These are phyloP conservation scores for Speoplatyrhinus poulsoni DNA, from an alignment of 2,113 vertebrate species.

Conservation along the genomic window DNA sequence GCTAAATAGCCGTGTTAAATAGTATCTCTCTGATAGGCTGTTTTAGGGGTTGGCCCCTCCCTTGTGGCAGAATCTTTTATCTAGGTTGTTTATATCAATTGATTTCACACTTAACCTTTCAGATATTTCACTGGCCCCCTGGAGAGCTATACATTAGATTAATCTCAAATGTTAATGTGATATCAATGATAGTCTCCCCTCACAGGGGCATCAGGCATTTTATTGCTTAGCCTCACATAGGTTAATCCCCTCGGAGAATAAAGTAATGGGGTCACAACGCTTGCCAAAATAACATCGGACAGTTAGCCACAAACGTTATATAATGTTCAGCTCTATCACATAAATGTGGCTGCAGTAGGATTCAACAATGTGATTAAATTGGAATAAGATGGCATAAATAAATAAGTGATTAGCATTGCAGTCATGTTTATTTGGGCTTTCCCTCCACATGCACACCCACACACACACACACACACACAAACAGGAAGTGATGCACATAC, in stretches of 20 bases:
- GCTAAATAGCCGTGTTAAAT: conserved; percentile 60
- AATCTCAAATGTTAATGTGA: conserved; percentile 71
- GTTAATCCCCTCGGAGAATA: conserved; percentile 38
- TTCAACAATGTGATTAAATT: conserved; percentile 31
- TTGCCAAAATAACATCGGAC: conserved; percentile 26
- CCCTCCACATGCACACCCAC: not conserved
- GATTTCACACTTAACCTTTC: conserved; percentile 75
- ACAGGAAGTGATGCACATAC: no score
- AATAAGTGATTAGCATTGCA: conserved; percentile 10
- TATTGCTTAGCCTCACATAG: conserved; percentile 33
- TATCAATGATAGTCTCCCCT: conserved; percentile 66
- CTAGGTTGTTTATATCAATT: conserved; percentile 71
- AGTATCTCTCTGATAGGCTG: conserved; percentile 63
- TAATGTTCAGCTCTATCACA: not conserved
- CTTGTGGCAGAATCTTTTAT: conserved; percentile 57
- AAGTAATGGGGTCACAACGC: conserved; percentile 37
- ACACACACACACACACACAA: not conserved
- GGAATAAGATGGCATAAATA: conserved; percentile 35
- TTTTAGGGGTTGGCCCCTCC: conserved; percentile 44
- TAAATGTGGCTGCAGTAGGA: conserved; percentile 20
- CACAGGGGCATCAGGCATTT: conserved; percentile 22
- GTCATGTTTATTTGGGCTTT: not conserved
- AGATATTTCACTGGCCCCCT: conserved; percentile 53
- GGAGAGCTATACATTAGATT: conserved; percentile 57
- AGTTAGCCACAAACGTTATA: not conserved